Evolutionary conservation across 2,113 vertebrate species (phyloP).

Genomic region (Psammodynastes pulverulentus): DNA sequence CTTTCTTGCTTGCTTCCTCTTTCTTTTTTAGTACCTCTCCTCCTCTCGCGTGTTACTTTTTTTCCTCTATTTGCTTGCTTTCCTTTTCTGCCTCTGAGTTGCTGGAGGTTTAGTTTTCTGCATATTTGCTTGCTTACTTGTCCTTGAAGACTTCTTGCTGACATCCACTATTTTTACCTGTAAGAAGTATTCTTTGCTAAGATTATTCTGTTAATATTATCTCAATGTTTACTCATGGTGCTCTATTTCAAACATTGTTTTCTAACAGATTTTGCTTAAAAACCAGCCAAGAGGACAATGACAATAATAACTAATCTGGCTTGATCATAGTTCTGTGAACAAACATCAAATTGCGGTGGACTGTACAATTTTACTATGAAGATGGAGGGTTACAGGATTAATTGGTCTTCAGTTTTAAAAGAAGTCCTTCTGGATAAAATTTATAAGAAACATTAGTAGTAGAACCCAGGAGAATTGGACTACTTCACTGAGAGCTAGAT

Average conservation of each 20-base stretch:
- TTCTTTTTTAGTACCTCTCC: not conserved
- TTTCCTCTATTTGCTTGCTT: not conserved
- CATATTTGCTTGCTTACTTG: not conserved
- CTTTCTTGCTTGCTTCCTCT: not conserved
- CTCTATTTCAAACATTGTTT: not conserved
- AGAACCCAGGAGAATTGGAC: not conserved
- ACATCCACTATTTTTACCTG: not conserved
- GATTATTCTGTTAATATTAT: not conserved
- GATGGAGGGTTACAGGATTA: not conserved
- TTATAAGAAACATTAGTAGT: not conserved
- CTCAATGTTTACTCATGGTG: not conserved
- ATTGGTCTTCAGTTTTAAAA: not conserved
- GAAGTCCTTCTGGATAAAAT: not conserved
- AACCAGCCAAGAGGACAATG: not conserved
- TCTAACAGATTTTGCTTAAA: not conserved
- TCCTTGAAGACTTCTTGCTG: not conserved
- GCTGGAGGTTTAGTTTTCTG: not conserved
- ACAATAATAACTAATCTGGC: not conserved
- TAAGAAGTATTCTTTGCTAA: not conserved
- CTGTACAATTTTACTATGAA: not conserved
- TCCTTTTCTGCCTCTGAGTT: not conserved
- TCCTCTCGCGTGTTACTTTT: not conserved
- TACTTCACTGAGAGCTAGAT: not conserved
- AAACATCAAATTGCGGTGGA: not conserved
- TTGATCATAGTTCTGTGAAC: not conserved